These are phyloP conservation scores for Penaeus indicus DNA, from an alignment of 1,140 invertebrate species.

Conservation along the genomic window DNA sequence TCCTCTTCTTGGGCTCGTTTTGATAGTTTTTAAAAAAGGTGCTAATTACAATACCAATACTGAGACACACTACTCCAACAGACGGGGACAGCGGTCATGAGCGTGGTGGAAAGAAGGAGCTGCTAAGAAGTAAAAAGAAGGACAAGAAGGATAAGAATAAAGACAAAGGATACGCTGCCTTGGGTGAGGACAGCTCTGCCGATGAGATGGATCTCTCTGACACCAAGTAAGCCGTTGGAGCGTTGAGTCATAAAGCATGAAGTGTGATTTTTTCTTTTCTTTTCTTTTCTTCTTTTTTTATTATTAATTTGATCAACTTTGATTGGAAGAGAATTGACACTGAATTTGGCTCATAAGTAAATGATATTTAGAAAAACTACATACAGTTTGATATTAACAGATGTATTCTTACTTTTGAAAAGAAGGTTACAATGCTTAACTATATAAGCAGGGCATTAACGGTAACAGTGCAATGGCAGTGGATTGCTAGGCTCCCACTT, in stretches of 20 bases:
- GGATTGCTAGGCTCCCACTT: background rate
- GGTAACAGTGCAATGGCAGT: background rate
- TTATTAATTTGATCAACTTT: no score
- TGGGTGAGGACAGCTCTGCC: conserved; percentile 56
- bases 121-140: conserved; percentile 52
- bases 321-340: no score
- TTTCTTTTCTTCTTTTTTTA: background rate
- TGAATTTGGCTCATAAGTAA: no score
- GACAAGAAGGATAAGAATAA: conserved; percentile 59
- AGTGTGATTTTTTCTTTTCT: background rate
- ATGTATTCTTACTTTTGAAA: no score
- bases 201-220: conserved; percentile 54
- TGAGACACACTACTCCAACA: background rate
- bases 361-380: no score
- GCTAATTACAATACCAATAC: background rate
- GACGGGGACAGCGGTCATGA: conserved; percentile 50
- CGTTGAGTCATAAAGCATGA: background rate
- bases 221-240: conserved; percentile 7
- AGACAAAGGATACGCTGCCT: conserved; percentile 55
- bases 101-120: conserved; percentile 43
- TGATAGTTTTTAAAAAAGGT: background rate
- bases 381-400: no score
- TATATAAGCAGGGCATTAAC: no score
- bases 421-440: no score
- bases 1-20: no score